Base-by-base conservation (phyloP, 37 sponge, comb jelly and placozoan genomes). In the Lycopodina hypogea region DNA sequence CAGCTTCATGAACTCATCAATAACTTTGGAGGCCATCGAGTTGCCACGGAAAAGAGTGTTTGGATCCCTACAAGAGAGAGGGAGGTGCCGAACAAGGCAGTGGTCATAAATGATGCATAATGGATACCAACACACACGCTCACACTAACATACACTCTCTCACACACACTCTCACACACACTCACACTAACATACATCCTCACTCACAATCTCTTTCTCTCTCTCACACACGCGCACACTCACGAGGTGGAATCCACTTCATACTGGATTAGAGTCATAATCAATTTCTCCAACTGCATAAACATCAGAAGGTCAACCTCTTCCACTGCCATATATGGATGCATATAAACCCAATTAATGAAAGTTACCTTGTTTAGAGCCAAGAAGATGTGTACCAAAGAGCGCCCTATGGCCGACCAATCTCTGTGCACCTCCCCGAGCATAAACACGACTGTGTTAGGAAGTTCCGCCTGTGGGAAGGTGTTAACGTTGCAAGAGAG, bases 31-130 rank as follows among this genome's bases (percentile, higher is more conserved):
- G 1, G 84, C 90, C 38, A 93, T 63, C 15, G 90, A 89, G 73
- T 93, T 93, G 22, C 90, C 94, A 17, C 94, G 80, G 60, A 93
- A 93, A n/a, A 93, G 81, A 3, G 94, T 93, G 63, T 93, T 93
- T 30, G 88, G 85, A 42, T 93, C 90, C 41, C 88, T 90, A 42
- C 35, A 56, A 40, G 42, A 24, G 65, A 14, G 76, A 58, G 61
- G 34, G 68, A 32, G 68, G 32, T 48, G 21, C 1, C 0, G 78
- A 26, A 51, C 1, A 59, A 26, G 62, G 39, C 39, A 23, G 61
- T 19, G 77, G 24, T 9, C 19, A 42, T 0, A 19, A 22, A 42
- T 37, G 7, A 12, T 40, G n/a, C n/a, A n/a, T n/a, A n/a, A 26
- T 6, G 6, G 55, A 53, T 17, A 53, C 55, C 12, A 12, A 53